These are phyloP conservation scores for Lysandra bellargus DNA, from an alignment of 2,888 invertebrate genomes.

Conservation along the genomic window DNA sequence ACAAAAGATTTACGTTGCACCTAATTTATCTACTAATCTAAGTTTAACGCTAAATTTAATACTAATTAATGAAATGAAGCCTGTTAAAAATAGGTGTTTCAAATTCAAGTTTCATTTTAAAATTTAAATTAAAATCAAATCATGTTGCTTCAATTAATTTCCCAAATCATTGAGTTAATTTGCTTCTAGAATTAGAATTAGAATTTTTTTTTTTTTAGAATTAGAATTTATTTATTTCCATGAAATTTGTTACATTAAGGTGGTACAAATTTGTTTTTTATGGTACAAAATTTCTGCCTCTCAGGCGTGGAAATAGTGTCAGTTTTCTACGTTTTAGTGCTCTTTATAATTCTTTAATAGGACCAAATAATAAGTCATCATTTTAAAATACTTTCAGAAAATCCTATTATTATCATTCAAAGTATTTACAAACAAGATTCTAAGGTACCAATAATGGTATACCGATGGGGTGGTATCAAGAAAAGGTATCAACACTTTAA, in stretches of 20 bases:
- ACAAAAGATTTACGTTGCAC: slow-evolving; percentile 13
- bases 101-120: background rate
- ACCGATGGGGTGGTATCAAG: background rate
- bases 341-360: background rate
- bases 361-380: background rate
- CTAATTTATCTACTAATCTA: slow-evolving; percentile 24
- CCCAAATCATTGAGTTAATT: too few relatives aligned
- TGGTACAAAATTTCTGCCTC: too few relatives aligned
- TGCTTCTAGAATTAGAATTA: too few relatives aligned
- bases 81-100: background rate
- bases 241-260: too few relatives aligned
- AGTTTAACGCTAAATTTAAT: slow-evolving; percentile 12
- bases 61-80: slow-evolving; percentile 42
- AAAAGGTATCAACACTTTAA: background rate
- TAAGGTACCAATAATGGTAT: background rate
- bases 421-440: background rate
- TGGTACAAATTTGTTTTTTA: too few relatives aligned
- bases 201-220: too few relatives aligned
- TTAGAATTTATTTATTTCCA: too few relatives aligned
- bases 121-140: slow-evolving; percentile 31
- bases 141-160: background rate
- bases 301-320: too few relatives aligned
- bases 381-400: too few relatives aligned
- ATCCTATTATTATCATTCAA: background rate
- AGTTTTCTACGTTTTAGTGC: background rate